Conservation (phyloP, 1,140 invertebrate genomes). For the Cotesia typhae region DNA sequence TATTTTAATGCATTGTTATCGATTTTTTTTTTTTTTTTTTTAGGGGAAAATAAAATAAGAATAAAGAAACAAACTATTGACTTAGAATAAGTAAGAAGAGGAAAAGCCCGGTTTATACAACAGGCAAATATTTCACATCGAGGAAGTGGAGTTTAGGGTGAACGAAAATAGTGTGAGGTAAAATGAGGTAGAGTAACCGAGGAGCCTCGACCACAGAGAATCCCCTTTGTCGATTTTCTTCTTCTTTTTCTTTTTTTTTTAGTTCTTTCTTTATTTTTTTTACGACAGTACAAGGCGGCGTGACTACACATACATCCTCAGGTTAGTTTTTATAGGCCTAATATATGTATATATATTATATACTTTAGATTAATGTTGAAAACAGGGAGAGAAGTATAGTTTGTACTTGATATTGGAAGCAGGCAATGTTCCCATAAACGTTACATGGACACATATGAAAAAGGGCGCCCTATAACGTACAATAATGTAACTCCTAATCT, state of each 20-base stretch:
- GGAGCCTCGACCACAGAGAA: slow-evolving; percentile 40
- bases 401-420: slow-evolving; percentile 30
- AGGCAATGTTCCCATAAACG: slow-evolving; percentile 38
- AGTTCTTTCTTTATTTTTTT: slow-evolving; percentile 42
- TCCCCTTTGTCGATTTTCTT: slow-evolving; percentile 36
- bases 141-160: slow-evolving; percentile 23
- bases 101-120: not conserved
- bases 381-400: slow-evolving; percentile 21
- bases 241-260: slow-evolving; percentile 31
- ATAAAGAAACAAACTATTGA: not conserved
- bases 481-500: too few species aligned
- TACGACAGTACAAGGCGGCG: slow-evolving; percentile 55
- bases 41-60: not conserved
- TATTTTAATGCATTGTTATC: not conserved
- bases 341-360: slow-evolving; percentile 39
- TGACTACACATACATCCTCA: slow-evolving; percentile 49
- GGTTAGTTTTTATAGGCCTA: slow-evolving; percentile 42
- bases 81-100: not conserved
- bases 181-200: slow-evolving; percentile 38
- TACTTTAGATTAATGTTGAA: slow-evolving; percentile 9
- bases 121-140: slow-evolving; percentile 20
- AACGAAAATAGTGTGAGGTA: slow-evolving; percentile 23
- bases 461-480: slow-evolving; percentile 1
- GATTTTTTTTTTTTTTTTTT: not conserved
- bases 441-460: slow-evolving; percentile 22